phyloP scores from a whole-genome alignment of 2,888 invertebrate species.

The Cerastis rubricosa region DNA sequence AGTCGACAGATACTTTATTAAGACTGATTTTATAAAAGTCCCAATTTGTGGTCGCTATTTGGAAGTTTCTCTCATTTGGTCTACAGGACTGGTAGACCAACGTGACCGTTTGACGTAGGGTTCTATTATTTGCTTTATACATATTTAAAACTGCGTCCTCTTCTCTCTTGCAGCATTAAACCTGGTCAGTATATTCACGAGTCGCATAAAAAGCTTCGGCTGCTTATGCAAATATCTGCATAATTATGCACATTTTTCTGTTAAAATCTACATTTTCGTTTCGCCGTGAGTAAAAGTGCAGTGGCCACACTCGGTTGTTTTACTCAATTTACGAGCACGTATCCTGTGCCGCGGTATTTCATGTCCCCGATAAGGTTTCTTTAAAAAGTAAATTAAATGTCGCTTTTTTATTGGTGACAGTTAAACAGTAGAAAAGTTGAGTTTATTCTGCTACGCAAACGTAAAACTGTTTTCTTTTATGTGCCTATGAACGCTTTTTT shows the following conservation, averaged over 20 bases:
- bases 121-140: neutral
- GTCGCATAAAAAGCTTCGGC: slow-evolving; percentile 51
- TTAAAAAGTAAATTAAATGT: slow-evolving; percentile 30
- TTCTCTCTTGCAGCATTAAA: neutral
- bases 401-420: slow-evolving; percentile 19
- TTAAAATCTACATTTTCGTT: slow-evolving; percentile 68
- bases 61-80: neutral
- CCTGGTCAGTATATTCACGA: slow-evolving; percentile 55
- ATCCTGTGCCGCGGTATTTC: slow-evolving; percentile 12
- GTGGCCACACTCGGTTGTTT: slow-evolving; percentile 42
- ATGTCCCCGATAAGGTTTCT: slow-evolving; percentile 45
- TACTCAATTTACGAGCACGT: slow-evolving; percentile 51
- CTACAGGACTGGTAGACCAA: neutral
- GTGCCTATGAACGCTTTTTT: neutral
- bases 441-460: neutral
- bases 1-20: neutral
- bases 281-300: slow-evolving; percentile 55
- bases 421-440: neutral
- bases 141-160: neutral
- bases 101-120: neutral
- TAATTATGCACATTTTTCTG: slow-evolving; percentile 73
- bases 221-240: slow-evolving; percentile 65
- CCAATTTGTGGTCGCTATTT: neutral
- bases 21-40: neutral
- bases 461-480: neutral